These are phyloP conservation scores for Phalanger gymnotis DNA, from an alignment of 2,797 vertebrate genomes.

Conservation along the genomic window DNA sequence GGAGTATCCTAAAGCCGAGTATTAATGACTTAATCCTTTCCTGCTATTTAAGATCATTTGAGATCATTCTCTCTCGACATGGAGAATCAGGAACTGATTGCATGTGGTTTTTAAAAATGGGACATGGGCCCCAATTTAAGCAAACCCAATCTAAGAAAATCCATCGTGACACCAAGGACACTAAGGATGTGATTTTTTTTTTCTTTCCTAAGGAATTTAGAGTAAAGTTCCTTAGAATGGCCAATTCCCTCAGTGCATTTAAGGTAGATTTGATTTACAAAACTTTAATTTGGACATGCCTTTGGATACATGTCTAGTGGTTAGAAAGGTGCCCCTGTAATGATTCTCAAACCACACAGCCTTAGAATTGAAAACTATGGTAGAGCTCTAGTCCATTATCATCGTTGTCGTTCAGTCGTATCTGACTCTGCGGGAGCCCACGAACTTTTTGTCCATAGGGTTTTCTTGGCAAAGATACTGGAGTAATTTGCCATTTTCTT, in stretches of 20 bases:
- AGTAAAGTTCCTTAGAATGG: not conserved
- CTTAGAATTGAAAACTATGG: not conserved
- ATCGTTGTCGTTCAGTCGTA: not conserved
- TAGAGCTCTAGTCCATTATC: not conserved
- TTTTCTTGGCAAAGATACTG: not conserved
- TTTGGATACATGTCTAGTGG: not conserved
- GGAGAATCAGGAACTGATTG: not conserved
- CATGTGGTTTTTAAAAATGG: not conserved
- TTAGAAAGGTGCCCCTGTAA: not conserved
- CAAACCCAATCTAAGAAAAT: not conserved
- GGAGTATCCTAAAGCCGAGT: not conserved
- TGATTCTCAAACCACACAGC: not conserved
- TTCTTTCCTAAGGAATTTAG: not conserved
- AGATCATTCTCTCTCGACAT: not conserved
- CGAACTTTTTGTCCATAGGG: not conserved
- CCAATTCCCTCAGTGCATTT: not conserved
- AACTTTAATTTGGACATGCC: not conserved
- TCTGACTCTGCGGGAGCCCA: not conserved
- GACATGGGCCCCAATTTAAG: not conserved
- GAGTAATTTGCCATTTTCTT: not conserved
- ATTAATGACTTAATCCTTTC: not conserved
- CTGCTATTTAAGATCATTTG: not conserved
- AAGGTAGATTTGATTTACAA: not conserved
- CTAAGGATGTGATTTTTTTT: not conserved
- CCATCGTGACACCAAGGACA: not conserved